Conservation (phyloP, 2,113 vertebrate genomes). For the Gallinago jamesoni region DNA sequence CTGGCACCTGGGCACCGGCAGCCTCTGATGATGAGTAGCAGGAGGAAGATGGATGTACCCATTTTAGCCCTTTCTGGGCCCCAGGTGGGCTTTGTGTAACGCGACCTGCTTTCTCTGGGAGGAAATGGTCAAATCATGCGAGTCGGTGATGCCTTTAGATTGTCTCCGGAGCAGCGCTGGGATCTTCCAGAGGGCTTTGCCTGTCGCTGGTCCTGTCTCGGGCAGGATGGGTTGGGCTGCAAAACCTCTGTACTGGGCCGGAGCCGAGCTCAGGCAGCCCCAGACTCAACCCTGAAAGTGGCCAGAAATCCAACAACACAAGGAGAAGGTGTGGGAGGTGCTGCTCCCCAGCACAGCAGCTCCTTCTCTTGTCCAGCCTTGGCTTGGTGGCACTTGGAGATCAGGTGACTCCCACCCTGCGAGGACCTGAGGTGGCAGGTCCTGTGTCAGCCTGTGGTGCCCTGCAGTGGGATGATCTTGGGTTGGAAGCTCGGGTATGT, state of each 20-base stretch:
- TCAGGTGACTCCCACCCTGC: not conserved
- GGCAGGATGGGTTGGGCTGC: not conserved
- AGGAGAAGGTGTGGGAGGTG: not conserved
- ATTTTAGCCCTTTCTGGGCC: not conserved
- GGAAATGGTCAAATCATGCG: not conserved
- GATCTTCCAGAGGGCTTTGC: not conserved
- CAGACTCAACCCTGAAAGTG: accelerated
- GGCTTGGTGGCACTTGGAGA: not conserved
- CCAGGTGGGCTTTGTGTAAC: not conserved
- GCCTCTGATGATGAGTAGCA: not conserved
- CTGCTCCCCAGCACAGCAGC: not conserved
- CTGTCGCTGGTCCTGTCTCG: accelerated
- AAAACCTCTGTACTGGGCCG: not conserved
- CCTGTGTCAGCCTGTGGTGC: accelerated
- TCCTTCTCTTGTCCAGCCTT: not conserved
- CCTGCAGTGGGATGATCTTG: not conserved
- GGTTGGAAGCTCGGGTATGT: accelerated
- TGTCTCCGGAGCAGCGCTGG: not conserved
- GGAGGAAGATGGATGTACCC: not conserved
- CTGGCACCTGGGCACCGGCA: accelerated
- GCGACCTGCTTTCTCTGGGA: not conserved
- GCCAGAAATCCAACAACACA: not conserved
- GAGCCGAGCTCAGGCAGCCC: not conserved
- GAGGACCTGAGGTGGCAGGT: not conserved
- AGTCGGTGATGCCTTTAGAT: not conserved